Evolutionary conservation across 1,140 invertebrate genomes (phyloP), one percentile per base, ranked within the genome.

Genomic region (Drosophila lowei): DNA sequence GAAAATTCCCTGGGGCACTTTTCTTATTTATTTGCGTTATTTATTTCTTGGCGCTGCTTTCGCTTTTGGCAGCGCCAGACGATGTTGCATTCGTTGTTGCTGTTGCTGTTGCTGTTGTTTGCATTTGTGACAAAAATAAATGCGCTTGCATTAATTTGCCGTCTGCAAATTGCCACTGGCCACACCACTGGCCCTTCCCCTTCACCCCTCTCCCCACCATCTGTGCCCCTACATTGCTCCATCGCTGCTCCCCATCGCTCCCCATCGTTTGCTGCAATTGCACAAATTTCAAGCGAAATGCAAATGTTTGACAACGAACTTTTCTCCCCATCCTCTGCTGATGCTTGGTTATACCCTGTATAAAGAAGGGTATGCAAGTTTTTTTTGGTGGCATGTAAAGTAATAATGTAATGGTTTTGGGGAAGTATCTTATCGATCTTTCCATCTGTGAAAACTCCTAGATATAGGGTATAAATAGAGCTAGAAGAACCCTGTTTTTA

Each of bases 21-120:
- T 86, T 86, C 81, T 86, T 86, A 86, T 86, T 85, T 88, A 85
- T 85, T 85, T 85, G 81, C 81, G 80, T 86, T 85, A 85, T 85
- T 85, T 85, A 85, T 86, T 85, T 85, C 80, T 85, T 85, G 81
- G 81, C 81, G 80, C 68, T 71, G 81, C 80, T 86, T 85, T 85
- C 81, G 80, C 80, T 85, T 85, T 85, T 86, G 80, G 81, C 80
- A 85, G 80, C 77, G 80, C 80, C 80, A 85, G 77, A 85, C 80
- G 77, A 16, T 58, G 67, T 28, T 66, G 62, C 16, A 65, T 58
- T 46, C 56, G 64, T 46, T 62, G 58, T 48, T 67, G 67, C n/a
- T 5, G 73, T 23, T 77, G 73, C 15, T 59, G 68, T 18, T 73
- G 70, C 52, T 68, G 80, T 85, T 84, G 80, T 85, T 85, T 85